A percentile compares a stretch with the other conserved stretches of the same genome.
Conservation (phyloP, 2,888 invertebrate species). For the Andrena trimmerana region DNA sequence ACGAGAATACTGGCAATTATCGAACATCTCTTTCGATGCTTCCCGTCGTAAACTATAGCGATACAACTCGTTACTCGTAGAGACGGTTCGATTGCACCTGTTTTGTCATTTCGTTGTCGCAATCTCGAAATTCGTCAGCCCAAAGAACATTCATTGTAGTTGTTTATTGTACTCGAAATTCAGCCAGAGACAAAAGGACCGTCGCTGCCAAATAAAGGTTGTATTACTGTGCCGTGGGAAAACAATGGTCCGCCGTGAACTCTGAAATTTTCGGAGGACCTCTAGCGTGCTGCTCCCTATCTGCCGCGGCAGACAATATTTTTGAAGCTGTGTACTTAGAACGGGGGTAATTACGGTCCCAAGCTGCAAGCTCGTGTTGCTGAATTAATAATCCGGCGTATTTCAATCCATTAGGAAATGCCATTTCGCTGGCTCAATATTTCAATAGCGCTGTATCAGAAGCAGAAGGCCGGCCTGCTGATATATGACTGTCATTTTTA, state of each 20-base stretch:
- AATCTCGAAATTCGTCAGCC: slow-evolving; percentile 1
- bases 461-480: background rate
- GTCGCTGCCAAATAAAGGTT: slow-evolving; percentile 36
- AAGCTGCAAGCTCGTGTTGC: background rate
- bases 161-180: slow-evolving; percentile 45
- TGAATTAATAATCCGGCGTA: slow-evolving; percentile 30
- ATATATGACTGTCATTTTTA: slow-evolving; percentile 46
- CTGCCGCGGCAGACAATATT: background rate
- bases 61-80: background rate
- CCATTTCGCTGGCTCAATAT: slow-evolving; percentile 5
- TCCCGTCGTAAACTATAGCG: background rate
- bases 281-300: background rate
- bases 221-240: slow-evolving; percentile 9
- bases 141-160: slow-evolving; percentile 38
- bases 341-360: slow-evolving; percentile 5
- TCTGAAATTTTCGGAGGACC: slow-evolving; percentile 39
- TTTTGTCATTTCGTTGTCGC: slow-evolving; percentile 15
- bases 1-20: background rate
- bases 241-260: slow-evolving; percentile 31
- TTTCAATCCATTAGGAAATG: slow-evolving; percentile 6
- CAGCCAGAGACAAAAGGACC: slow-evolving; percentile 31
- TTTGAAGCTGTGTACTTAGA: background rate
- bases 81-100: slow-evolving; percentile 12
- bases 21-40: background rate
- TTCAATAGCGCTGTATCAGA: slow-evolving; percentile 16